Conservation (phyloP, 1,140 invertebrate genomes). For the Hydropsyche tenuis region DNA sequence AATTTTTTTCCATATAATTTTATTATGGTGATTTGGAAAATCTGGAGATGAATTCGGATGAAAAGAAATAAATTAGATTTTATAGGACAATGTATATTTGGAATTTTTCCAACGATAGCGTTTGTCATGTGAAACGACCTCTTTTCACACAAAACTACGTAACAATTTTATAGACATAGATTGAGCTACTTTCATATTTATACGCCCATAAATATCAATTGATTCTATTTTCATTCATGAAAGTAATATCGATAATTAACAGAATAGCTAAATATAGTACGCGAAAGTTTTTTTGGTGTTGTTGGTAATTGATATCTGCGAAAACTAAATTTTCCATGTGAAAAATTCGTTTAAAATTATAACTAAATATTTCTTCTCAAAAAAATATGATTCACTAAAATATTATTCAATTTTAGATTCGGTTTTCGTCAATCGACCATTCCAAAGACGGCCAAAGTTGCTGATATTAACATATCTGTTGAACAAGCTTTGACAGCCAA, state of each 20-base stretch:
- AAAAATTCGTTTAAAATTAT: too few species aligned
- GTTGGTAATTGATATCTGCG: too few species aligned
- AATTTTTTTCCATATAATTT: background rate
- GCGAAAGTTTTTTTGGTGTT: too few species aligned
- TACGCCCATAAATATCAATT: background rate
- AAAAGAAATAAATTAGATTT: slow-evolving; percentile 1
- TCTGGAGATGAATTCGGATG: background rate
- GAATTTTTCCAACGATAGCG: background rate
- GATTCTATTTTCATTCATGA: background rate
- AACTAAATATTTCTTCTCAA: too few species aligned
- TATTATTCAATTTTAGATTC: slow-evolving; percentile 54
- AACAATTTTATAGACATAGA: background rate
- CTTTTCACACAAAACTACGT: background rate
- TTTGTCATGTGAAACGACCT: background rate
- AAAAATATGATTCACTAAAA: too few species aligned
- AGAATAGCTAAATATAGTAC: too few species aligned
- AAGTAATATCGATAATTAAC: background rate
- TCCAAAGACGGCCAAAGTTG: slow-evolving; percentile 61
- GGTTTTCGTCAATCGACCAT: slow-evolving; percentile 60
- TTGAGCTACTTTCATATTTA: background rate
- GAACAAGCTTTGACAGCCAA: slow-evolving; percentile 58
- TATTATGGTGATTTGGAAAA: background rate
- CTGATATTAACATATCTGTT: slow-evolving; percentile 57
- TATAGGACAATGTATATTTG: background rate
- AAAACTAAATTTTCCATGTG: too few species aligned